Evolutionary conservation across 2,888 invertebrate species (phyloP).

Genomic region (Blastobasis lacticolella): DNA sequence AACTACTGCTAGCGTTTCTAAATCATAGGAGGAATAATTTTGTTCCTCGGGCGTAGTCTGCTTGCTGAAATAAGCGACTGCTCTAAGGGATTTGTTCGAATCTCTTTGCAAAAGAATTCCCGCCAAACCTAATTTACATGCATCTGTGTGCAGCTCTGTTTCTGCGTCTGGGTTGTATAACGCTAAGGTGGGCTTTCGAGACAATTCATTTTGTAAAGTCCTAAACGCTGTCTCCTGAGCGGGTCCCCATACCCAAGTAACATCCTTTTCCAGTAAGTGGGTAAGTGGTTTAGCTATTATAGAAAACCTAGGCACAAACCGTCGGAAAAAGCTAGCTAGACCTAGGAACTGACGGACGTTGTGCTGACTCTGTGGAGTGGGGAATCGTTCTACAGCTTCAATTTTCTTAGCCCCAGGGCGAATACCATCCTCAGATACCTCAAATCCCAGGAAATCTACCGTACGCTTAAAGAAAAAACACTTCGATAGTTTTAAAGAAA

Average conservation of each 20-base stretch:
- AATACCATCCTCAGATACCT: conserved; percentile 9
- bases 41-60: conserved; percentile 9
- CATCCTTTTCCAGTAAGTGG: conserved; percentile 10
- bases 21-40: conserved; percentile 7
- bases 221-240: conserved; percentile 5
- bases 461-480: background rate
- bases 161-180: conserved; percentile 4
- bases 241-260: conserved; percentile 14
- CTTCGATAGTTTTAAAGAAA: background rate
- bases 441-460: background rate
- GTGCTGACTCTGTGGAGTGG: conserved; percentile 6
- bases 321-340: conserved; percentile 12
- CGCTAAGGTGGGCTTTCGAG: conserved; percentile 4
- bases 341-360: conserved; percentile 16
- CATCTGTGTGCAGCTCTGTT: conserved; percentile 9
- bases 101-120: conserved; percentile 8
- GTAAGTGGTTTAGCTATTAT: conserved; percentile 11
- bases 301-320: conserved; percentile 13
- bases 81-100: background rate
- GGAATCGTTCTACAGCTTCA: conserved; percentile 12
- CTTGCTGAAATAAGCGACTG: conserved; percentile 11
- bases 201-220: background rate
- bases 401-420: conserved; percentile 11
- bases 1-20: conserved; percentile 14
- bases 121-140: conserved; percentile 6